These are phyloP conservation scores for Blennius ocellaris DNA, from an alignment of 2,113 vertebrate species.

Conservation along the genomic window DNA sequence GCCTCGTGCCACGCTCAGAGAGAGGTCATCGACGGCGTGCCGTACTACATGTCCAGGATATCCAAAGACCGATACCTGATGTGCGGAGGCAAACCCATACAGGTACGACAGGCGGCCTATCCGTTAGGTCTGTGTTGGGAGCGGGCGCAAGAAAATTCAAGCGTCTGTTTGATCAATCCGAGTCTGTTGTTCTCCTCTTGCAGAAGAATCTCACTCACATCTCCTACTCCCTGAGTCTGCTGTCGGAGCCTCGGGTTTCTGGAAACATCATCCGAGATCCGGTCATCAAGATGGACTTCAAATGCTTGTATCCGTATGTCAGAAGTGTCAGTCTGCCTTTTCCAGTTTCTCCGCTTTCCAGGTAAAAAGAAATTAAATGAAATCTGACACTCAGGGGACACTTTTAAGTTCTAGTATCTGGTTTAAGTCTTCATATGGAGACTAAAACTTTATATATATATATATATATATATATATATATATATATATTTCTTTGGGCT, in stretches of 20 bases:
- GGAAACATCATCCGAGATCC: conserved; percentile 78
- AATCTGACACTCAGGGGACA: too few species aligned
- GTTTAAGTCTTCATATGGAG: too few species aligned
- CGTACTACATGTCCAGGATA: conserved; percentile 68
- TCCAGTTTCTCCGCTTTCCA: conserved; percentile 68
- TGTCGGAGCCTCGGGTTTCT: conserved; percentile 58
- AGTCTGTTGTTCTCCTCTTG: background rate
- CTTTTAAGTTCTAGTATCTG: too few species aligned
- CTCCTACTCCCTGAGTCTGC: conserved; percentile 71
- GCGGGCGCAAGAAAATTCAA: background rate
- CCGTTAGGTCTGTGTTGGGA: background rate
- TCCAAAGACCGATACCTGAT: conserved; percentile 65
- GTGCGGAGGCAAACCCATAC: conserved; percentile 73
- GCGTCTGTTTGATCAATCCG: background rate
- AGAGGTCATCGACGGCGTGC: conserved; percentile 46
- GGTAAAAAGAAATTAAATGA: conserved; percentile 41
- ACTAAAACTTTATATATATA: too few species aligned
- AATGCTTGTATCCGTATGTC: conserved; percentile 77
- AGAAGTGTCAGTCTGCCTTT: conserved; percentile 75
- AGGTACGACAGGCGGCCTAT: conserved; percentile 52
- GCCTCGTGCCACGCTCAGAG: conserved; percentile 65
- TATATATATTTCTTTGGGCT: too few species aligned
- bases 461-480: too few species aligned
- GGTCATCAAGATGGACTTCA: conserved; percentile 73
- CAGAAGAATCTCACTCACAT: conserved; percentile 81